Evolutionary conservation across 2,888 invertebrate genomes (phyloP), one percentile per base, ranked within the genome.

Genomic region (Lomographa bimaculata): DNA sequence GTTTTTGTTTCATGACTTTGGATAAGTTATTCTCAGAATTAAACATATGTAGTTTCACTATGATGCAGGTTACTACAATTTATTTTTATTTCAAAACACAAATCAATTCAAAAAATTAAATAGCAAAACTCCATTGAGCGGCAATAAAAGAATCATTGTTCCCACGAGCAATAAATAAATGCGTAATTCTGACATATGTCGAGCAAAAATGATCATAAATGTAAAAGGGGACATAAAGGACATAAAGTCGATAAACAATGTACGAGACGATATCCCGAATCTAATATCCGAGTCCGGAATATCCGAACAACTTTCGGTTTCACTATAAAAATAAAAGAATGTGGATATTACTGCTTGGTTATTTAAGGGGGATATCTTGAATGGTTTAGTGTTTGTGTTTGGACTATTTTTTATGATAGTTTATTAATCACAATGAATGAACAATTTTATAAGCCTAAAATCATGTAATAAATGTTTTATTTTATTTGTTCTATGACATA

Each of bases 161-260:
- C 27, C 34, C 24, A 18, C 19, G 25, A 19, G 30, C 7, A 10
- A 36, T 27, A 42, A 33, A 24, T 24, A 42, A 42, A 30, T 29
- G 35, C 8, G 42, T 30, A 36, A 36, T 42, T 27, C 30, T 9
- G 17, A 18, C 42, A 36, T 42, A 42, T 36, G 30, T 25, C 21
- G 24, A 36, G 26, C 26, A 46, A 43, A 54, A 54, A 40, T 33
- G 36, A 39, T 34, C 42, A 49, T 54, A 54, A 54, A 54, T 54
- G 49, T 50, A 54, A 49, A 54, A 30, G 50, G 50, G 18, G 6
- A 23, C 35, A 42, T 42, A 30, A 46, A 46, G 29, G 8, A 41
- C 18, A 42, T 47, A 49, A 46, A 46, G 29, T 12, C 41, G 14
- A 42, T 47, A 49, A 50, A 49, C 54, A 54, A 54, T 54, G 48